phyloP scores from a whole-genome alignment of 2,888 invertebrate species.

The Buathra laborator region DNA sequence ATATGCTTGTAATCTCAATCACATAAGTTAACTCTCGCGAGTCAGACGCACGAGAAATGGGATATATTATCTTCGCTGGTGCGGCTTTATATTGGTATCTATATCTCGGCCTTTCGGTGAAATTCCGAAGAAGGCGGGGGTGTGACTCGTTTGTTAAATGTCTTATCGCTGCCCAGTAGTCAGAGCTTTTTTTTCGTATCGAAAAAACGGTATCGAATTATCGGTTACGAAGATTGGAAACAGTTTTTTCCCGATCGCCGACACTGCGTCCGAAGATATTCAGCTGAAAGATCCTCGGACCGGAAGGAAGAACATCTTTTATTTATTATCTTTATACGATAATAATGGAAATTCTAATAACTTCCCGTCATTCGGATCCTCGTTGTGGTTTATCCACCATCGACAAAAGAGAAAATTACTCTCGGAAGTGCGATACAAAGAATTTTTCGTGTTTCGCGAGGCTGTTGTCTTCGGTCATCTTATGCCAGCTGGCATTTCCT shows the following conservation, averaged over 20 bases:
- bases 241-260: not conserved
- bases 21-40: not conserved
- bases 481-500: conserved; percentile 76
- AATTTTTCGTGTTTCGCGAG: conserved; percentile 54
- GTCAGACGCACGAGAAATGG: not conserved
- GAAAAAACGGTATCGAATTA: not conserved
- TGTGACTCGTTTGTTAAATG: conserved; percentile 19
- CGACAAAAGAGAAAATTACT: conserved; percentile 36
- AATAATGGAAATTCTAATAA: conserved; percentile 2
- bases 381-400: conserved; percentile 10
- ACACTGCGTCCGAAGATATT: not conserved
- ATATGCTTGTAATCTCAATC: conserved; percentile 33
- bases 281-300: not conserved
- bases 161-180: not conserved
- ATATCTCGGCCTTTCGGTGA: not conserved
- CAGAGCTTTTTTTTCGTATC: not conserved
- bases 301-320: conserved; percentile 11
- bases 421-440: conserved; percentile 59
- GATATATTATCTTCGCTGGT: conserved; percentile 2
- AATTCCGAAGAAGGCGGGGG: not conserved
- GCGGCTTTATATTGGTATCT: not conserved
- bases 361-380: not conserved
- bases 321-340: conserved; percentile 4
- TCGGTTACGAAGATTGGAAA: not conserved
- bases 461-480: conserved; percentile 20